Evolutionary conservation across 1,140 invertebrate genomes (phyloP), one percentile per base, ranked within the genome.

Genomic region (Venustaconcha ellipsiformis): DNA sequence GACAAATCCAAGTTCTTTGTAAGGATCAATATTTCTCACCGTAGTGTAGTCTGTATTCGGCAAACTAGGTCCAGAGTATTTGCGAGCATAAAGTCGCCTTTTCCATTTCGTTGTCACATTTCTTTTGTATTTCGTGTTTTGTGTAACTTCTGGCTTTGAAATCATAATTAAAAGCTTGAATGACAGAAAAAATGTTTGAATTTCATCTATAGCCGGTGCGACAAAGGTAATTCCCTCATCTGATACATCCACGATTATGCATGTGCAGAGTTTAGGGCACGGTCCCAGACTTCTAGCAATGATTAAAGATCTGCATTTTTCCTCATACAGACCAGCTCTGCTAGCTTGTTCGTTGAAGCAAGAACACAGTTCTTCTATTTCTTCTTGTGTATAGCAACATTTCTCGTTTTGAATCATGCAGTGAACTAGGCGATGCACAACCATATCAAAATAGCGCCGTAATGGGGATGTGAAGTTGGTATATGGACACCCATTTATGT

Each of bases 401-500:
- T 37, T 68, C 17, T 62, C 67, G 6, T 56, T 20, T 37, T 72
- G 94, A 68, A 97, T 93, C 26, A 94, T 93, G 17, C 95, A 89
- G 12, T 84, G 87, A n/a, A 90, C 89, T 75, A 92, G 92, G 86
- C 95, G 92, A 88, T 98, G 97, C 18, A 97, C 96, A 84, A 98
- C 92, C 55, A 97, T 92, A 90, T 98, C 96, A 1, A 96, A 92
- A 91, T 97, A 98, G 67, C 96, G 92, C 83, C 96, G 90, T 79
- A 98, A 97, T 0, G 97, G 97, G 55, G 95, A 97, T 14, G 96
- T 98, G 85, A 98, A 98, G 90, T 97, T 62, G 17, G 74, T 76
- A 30, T 76, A 90, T 30, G 55, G 65, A 20, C 23, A 66, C 13
- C 76, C 56, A 63, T 81, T 68, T 30, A 82, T 64, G 55, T 57